Evolutionary conservation across 2,113 vertebrate genomes (phyloP), one percentile per base, ranked within the genome.

Genomic region (Marmota flaviventris): DNA sequence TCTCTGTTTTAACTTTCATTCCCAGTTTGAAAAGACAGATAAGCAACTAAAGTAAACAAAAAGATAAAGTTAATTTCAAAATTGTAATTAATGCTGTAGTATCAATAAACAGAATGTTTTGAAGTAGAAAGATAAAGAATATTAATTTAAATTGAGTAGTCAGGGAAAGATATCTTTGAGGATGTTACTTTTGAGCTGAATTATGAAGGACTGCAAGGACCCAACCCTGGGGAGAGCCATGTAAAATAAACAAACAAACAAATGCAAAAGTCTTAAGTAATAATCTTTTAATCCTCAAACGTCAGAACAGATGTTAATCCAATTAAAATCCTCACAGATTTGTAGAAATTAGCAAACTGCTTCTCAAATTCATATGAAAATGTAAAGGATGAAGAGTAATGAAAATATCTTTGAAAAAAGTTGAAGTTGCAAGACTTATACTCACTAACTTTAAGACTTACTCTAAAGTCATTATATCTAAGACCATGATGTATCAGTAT

Each of bases 1-100:
- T 82, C 51, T 91, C 73, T 90, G 56, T 78, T 94, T 48, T 32
- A 85, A 72, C 3, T 70, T 77, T 78, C 2, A 48, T 63, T 92
- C 48, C 63, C 32, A 65, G 83, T 27, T 88, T 89, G 16, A 16
- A n/a, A 67, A 87, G 53, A 91, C 61, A 95, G 24, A 85, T 65
- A 94, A 98, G 34, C 58, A 96, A 72, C 51, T 75, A 86, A 63
- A 97, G 42, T 92, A 81, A 94, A 63, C 82, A 94, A 88, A 70
- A 53, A 5, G 17, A 58, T 34, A 88, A 94, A 37, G 39, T 94
- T 94, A 87, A 96, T 87, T 95, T 92, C 65, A 92, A 63, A 27
- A 29, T 84, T 5, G 1, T 61, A 79, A 81, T 95, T 95, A 94
- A 77, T 85, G 7, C 27, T 82, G 12, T 72, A 16, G 93, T 84